Conservation (phyloP, 1,140 invertebrate species). For the Euwallacea similis region DNA sequence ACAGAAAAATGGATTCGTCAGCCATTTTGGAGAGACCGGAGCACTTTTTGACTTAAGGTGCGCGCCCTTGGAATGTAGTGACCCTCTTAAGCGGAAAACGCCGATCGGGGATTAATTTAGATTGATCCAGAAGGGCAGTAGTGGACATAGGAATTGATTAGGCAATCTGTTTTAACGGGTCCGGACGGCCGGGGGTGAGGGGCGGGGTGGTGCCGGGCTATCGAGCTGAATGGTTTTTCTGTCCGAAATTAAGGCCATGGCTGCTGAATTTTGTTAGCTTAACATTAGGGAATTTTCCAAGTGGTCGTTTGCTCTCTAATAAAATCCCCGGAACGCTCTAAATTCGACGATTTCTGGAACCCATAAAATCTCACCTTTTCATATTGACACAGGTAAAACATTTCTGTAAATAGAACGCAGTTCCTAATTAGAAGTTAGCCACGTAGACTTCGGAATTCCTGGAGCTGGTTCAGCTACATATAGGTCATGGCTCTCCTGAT, state of each 20-base stretch:
- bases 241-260: too few species aligned
- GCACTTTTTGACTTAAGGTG: too few species aligned
- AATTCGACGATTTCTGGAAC: too few species aligned
- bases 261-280: too few species aligned
- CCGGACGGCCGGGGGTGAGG: slow-evolving; percentile 51
- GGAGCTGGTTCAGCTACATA: too few species aligned
- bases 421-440: too few species aligned
- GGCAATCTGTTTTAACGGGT: slow-evolving; percentile 56
- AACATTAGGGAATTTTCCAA: too few species aligned
- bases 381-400: too few species aligned
- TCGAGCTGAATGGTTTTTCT: slow-evolving; percentile 12
- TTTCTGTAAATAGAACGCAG: too few species aligned
- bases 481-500: too few species aligned
- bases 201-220: neutral
- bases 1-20: neutral
- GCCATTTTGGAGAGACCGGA: slow-evolving; percentile 3
- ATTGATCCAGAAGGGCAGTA: slow-evolving; percentile 54
- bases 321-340: neutral
- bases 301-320: neutral
- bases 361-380: too few species aligned
- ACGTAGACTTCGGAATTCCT: too few species aligned
- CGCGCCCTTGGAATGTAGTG: neutral
- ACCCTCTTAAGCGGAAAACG: slow-evolving; percentile 42
- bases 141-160: slow-evolving; percentile 56
- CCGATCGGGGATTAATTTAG: slow-evolving; percentile 54